Evolutionary conservation across 1,140 invertebrate species (phyloP).

Genomic region (Panulirus ornatus): DNA sequence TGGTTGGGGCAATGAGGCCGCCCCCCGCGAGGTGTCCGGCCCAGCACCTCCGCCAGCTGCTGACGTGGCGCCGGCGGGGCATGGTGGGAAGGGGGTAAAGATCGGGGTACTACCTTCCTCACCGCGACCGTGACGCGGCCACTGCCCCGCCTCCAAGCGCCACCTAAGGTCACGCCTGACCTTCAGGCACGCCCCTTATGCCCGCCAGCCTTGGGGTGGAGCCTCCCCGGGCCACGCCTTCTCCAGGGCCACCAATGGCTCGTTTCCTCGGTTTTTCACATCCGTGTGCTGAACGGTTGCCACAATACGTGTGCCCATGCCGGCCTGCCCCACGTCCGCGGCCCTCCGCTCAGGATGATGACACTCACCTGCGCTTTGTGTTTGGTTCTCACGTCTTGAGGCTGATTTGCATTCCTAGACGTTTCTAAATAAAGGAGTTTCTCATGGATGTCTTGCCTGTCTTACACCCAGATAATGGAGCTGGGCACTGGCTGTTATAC

Average conservation of each 20-base stretch:
- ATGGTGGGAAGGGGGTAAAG: not conserved
- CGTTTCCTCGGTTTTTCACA: not conserved
- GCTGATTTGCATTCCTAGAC: not conserved
- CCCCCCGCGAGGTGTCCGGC: not conserved
- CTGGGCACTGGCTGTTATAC: not conserved
- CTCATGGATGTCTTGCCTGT: not conserved
- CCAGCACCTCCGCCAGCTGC: constrained; percentile 19
- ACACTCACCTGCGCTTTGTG: too few species aligned
- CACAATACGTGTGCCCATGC: constrained; percentile 25
- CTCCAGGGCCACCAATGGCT: constrained; percentile 35
- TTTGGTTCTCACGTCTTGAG: too few species aligned
- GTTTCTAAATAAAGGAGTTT: not conserved
- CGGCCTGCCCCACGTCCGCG: too few species aligned
- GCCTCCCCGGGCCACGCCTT: constrained; percentile 36
- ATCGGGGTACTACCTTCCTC: not conserved
- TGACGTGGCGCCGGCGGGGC: constrained; percentile 46
- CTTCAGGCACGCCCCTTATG: constrained; percentile 69
- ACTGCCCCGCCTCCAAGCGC: constrained; percentile 68
- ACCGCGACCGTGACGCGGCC: constrained; percentile 61
- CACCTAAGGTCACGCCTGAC: constrained; percentile 68
- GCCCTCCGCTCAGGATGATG: too few species aligned
- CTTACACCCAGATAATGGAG: not conserved
- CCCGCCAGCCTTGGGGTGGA: constrained; percentile 46
- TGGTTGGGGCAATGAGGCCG: not conserved
- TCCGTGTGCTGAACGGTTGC: constrained; percentile 24